phyloP scores from a whole-genome alignment of 2,797 vertebrate genomes.

The Falco naumanni region DNA sequence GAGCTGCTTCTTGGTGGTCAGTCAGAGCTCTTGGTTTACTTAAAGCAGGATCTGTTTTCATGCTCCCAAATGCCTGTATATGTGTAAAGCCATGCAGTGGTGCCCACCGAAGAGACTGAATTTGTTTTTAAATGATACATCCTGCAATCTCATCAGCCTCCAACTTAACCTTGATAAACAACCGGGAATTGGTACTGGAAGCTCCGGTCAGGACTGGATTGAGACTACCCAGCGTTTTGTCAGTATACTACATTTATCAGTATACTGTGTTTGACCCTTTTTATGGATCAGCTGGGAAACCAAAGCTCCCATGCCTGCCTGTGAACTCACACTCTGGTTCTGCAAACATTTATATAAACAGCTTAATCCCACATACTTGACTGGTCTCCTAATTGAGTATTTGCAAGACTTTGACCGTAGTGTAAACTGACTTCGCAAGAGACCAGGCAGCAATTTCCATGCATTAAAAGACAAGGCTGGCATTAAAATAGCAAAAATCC shows the following conservation, averaged over 20 bases:
- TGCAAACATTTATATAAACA: slow-evolving; percentile 59
- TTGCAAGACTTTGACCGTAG: slow-evolving; percentile 26
- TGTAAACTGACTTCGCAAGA: slow-evolving; percentile 17
- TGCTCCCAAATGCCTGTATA: neutral
- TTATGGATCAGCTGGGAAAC: slow-evolving; percentile 47
- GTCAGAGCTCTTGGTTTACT: neutral
- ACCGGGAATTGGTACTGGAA: neutral
- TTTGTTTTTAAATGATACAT: neutral
- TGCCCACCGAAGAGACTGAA: neutral
- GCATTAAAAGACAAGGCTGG: neutral
- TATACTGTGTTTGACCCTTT: slow-evolving; percentile 5
- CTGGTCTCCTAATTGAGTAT: slow-evolving; percentile 56
- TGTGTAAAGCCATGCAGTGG: neutral
- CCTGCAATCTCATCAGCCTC: neutral
- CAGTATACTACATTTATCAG: neutral
- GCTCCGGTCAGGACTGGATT: neutral
- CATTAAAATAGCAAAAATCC: neutral
- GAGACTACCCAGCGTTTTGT: neutral
- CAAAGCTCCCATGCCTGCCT: slow-evolving; percentile 48
- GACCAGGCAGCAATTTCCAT: neutral
- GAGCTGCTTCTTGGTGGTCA: neutral
- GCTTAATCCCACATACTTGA: slow-evolving; percentile 59
- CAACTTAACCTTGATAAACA: neutral
- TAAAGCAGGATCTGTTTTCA: neutral
- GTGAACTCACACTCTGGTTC: slow-evolving; percentile 34